Evolutionary conservation across 2,797 vertebrate genomes (phyloP).

Genomic region (Acanthornis magna): DNA sequence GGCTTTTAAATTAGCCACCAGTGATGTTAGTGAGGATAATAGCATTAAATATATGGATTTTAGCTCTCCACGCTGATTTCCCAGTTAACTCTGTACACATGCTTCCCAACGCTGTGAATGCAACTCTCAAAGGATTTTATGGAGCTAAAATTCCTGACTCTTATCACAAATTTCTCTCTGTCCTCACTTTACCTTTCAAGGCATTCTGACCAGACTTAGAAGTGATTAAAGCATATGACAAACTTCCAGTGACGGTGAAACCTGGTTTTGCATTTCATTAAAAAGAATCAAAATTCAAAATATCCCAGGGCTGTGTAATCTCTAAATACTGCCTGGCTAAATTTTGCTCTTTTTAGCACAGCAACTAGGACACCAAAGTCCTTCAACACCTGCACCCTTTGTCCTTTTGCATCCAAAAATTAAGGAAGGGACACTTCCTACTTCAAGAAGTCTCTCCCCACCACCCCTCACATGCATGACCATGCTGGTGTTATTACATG

Average conservation of each 20-base stretch:
- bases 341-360: not conserved
- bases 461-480: fast-evolving
- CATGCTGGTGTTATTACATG: not conserved
- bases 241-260: not conserved
- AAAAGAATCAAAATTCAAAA: not conserved
- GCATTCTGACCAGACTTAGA: not conserved
- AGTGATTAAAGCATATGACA: not conserved
- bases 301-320: not conserved
- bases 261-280: not conserved
- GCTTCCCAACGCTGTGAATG: not conserved
- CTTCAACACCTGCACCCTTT: not conserved
- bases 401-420: not conserved
- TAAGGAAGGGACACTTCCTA: not conserved
- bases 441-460: not conserved
- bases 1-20: not conserved
- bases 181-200: not conserved
- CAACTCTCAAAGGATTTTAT: not conserved
- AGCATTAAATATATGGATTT: not conserved
- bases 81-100: not conserved
- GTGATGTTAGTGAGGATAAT: not conserved
- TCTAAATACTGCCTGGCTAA: not conserved
- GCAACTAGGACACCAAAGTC: not conserved
- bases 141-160: not conserved
- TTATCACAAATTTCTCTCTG: not conserved
- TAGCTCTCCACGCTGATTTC: not conserved